A percentile compares a stretch with the other conserved stretches of the same genome.
Evolutionary conservation across 2,888 invertebrate species (phyloP).

Genomic region (Arrhopalites spinosus): DNA sequence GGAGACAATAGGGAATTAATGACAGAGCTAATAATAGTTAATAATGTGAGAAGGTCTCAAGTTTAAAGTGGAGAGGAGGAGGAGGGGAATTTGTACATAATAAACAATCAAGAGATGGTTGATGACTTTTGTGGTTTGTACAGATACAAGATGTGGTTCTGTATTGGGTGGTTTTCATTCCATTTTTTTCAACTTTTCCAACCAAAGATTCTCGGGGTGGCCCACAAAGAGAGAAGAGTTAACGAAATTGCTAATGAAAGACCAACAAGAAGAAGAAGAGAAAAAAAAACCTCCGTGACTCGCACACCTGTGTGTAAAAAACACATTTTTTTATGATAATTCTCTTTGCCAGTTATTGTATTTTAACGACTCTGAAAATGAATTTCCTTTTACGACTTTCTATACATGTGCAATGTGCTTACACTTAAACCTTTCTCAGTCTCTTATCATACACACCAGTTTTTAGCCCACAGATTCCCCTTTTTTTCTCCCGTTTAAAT

Average conservation of each 20-base stretch:
- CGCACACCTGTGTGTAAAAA: constrained; percentile 49
- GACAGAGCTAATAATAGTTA: constrained; percentile 21
- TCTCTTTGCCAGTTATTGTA: constrained; percentile 47
- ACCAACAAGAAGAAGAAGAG: constrained; percentile 34
- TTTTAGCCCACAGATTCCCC: neutral
- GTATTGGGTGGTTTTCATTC: constrained; percentile 17
- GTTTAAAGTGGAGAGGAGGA: neutral
- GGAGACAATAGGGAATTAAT: constrained; percentile 23
- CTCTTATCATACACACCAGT: neutral
- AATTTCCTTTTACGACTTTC: constrained; percentile 46
- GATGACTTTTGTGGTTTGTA: neutral
- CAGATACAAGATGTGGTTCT: constrained; percentile 4
- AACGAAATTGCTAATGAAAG: constrained; percentile 48
- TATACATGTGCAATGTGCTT: constrained; percentile 21
- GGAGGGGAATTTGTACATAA: neutral
- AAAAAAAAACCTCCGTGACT: constrained; percentile 41
- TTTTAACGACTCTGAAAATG: constrained; percentile 51
- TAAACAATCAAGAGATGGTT: neutral
- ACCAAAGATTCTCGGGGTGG: constrained; percentile 30
- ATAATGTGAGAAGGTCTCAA: constrained; percentile 1
- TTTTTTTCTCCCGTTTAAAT: constrained; percentile 29
- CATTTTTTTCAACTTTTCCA: constrained; percentile 6
- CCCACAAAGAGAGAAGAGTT: constrained; percentile 37
- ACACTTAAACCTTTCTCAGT: constrained; percentile 6
- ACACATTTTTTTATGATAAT: constrained; percentile 49